Base-by-base conservation (phyloP, 2,797 vertebrate species). In the Esox masquinongy region DNA sequence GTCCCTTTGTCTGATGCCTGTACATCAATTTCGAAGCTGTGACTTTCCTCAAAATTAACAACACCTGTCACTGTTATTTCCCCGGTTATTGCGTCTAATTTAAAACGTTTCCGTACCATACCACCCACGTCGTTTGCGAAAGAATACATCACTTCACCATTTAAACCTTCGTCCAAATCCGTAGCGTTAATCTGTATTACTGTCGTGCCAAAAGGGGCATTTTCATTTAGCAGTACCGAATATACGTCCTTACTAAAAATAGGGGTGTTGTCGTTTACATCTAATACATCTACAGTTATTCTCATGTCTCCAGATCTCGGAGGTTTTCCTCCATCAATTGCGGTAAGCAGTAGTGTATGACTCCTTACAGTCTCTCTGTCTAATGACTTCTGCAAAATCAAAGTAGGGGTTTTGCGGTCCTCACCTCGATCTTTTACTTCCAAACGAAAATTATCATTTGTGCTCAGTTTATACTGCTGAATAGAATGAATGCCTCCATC, bases 381-480 rank as follows among this genome's bases (percentile, higher is more conserved):
- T 1, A 93, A 66, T 0, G 78, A 47, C 31, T 88, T 91, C 5
- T 82, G 78, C 19, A 92, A 66, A 72, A 88, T 69, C n/a, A 92
- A 81, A 34, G 82, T 68, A 0, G 89, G 89, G 11, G 85, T 82
- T 82, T 89, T 88, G 0, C 86, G 91, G 5, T 88, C 80, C 34
- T 92, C 78, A 0, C 92, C 87, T 2, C 85, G 89, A 64, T 92
- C 92, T 74, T 88, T 87, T 19, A 90, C 78, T 59, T 94, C 92
- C 29, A 96, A 79, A 36, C 79, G 72, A 70, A 96, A 96, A 84
- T 92, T 84, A 0, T 94, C 92, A 68, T 89, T 95, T 0, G 86
- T 73, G 77, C 85, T 94, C 1, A 95, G 86, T 85, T 91, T 92
- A 82, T 96, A 95, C 4, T 87, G 81, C 3, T 92, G 90, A 0